These are phyloP conservation scores for Callyntrura sp. DNA, from an alignment of 2,888 invertebrate genomes.

Conservation along the genomic window DNA sequence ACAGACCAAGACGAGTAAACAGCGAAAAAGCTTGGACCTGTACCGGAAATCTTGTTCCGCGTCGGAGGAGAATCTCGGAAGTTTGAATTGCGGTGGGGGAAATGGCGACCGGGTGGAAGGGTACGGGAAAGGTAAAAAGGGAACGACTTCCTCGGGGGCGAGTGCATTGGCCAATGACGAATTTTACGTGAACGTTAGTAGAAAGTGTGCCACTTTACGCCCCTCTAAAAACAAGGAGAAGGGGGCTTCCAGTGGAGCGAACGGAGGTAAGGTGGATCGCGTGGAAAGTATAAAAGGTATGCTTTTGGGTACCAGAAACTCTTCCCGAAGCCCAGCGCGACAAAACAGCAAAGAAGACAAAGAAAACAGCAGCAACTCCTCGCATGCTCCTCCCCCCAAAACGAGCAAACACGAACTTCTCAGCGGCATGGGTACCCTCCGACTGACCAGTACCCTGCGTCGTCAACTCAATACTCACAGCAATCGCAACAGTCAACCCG, in stretches of 20 bases:
- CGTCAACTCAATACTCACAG: constrained; percentile 37
- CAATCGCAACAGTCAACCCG: constrained; percentile 27
- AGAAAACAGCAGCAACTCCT: not conserved
- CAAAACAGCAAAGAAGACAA: constrained; percentile 44
- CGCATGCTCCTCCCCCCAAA: not conserved
- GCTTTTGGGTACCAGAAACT: constrained; percentile 76
- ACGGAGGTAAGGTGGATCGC: constrained; percentile 78
- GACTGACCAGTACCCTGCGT: constrained; percentile 40
- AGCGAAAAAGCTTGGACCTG: constrained; percentile 66
- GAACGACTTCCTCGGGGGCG: not conserved
- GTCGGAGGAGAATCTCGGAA: constrained; percentile 80
- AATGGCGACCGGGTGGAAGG: constrained; percentile 27
- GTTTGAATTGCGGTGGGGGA: constrained; percentile 51
- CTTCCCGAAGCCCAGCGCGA: constrained; percentile 77
- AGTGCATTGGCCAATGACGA: constrained; percentile 73
- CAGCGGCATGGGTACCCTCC: constrained; percentile 57
- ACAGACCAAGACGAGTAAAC: not conserved
- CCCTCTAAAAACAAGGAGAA: constrained; percentile 60
- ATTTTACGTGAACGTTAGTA: constrained; percentile 79
- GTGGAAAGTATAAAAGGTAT: constrained; percentile 83
- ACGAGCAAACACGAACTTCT: constrained; percentile 47
- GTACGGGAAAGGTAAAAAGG: constrained; percentile 13
- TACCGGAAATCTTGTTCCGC: constrained; percentile 80
- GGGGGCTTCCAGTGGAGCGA: not conserved
- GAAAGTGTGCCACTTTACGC: constrained; percentile 83